phyloP scores from a whole-genome alignment of 2,113 vertebrate species.

The Zapus hudsonius region DNA sequence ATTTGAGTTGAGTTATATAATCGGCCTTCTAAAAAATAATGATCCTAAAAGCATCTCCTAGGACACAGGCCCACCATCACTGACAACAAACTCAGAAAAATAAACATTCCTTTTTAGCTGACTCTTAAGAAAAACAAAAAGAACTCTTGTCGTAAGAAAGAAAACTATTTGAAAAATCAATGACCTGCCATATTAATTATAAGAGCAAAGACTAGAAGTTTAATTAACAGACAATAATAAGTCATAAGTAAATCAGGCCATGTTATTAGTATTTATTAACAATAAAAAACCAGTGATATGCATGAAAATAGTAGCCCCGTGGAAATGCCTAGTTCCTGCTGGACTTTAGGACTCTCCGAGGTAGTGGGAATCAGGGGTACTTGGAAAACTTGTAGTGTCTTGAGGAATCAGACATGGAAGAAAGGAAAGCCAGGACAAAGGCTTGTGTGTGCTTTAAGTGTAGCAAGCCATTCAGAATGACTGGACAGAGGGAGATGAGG shows the following conservation, averaged over 20 bases:
- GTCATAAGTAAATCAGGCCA: too few relatives aligned
- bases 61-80: neutral
- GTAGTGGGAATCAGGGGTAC: neutral
- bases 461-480: neutral
- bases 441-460: neutral
- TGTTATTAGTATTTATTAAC: too few relatives aligned
- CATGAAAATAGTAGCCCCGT: neutral
- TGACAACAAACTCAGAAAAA: neutral
- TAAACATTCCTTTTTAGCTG: neutral
- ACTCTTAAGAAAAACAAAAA: slow-evolving; percentile 41
- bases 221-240: neutral
- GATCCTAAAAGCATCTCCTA: neutral
- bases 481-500: neutral
- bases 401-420: neutral
- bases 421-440: neutral
- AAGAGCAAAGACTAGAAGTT: neutral
- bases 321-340: neutral
- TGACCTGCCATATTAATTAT: neutral
- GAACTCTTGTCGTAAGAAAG: neutral
- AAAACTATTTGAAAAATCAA: neutral
- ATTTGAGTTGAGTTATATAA: slow-evolving; percentile 20
- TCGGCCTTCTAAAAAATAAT: slow-evolving; percentile 1
- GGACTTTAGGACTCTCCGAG: neutral
- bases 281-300: neutral
- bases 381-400: neutral